phyloP scores from a whole-genome alignment of 92 coral and sea anemone species.

The Virgularia gustaviana region DNA sequence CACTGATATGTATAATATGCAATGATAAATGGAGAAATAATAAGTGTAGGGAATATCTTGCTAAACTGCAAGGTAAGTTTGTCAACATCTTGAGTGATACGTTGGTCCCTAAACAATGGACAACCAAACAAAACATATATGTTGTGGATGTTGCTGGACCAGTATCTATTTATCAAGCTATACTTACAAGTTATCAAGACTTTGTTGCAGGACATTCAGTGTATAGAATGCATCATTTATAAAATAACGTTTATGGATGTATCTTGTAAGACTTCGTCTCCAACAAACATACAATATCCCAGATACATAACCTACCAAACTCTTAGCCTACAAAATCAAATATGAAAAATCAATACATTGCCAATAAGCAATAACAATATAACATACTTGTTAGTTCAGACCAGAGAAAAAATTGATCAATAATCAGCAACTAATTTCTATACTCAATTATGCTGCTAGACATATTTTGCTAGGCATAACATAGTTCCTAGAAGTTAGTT shows the following conservation, averaged over 20 bases:
- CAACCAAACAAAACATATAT: too few relatives aligned
- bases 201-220: slow-evolving; percentile 74
- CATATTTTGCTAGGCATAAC: too few relatives aligned
- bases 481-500: too few relatives aligned
- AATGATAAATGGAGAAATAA: slow-evolving; percentile 84
- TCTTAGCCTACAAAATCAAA: slow-evolving; percentile 50
- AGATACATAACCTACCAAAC: slow-evolving; percentile 71
- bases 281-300: slow-evolving; percentile 73
- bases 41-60: slow-evolving; percentile 55
- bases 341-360: not conserved
- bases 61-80: slow-evolving; percentile 69
- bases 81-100: slow-evolving; percentile 95
- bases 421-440: too few relatives aligned
- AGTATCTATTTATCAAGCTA: too few relatives aligned
- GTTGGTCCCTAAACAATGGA: slow-evolving; percentile 64
- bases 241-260: slow-evolving; percentile 73
- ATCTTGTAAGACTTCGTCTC: slow-evolving; percentile 61
- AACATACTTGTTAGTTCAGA: too few relatives aligned
- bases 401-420: too few relatives aligned
- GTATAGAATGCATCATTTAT: slow-evolving; percentile 62
- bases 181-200: slow-evolving; percentile 79
- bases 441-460: not conserved
- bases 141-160: too few relatives aligned
- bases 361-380: not conserved
- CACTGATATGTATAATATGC: slow-evolving; percentile 93